These are phyloP conservation scores for Colostygia pectinataria DNA, from an alignment of 2,888 invertebrate genomes.

Conservation along the genomic window DNA sequence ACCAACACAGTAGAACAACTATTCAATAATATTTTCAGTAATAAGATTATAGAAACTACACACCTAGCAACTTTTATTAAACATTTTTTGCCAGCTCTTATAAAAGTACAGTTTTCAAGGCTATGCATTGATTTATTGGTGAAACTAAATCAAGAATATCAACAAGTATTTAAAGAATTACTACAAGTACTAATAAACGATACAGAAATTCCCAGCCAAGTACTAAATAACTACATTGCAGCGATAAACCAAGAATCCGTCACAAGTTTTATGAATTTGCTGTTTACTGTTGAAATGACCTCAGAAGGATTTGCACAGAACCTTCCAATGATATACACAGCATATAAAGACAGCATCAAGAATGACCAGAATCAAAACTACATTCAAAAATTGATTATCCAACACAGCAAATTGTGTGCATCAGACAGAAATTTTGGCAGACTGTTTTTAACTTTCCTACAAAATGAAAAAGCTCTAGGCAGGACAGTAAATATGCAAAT, in stretches of 20 bases:
- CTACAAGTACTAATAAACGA: conserved; percentile 49
- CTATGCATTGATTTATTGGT: conserved; percentile 52
- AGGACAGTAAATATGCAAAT: conserved; percentile 16
- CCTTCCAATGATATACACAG: conserved; percentile 48
- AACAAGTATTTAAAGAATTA: conserved; percentile 41
- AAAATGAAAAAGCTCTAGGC: conserved; percentile 43
- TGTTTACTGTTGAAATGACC: conserved; percentile 43
- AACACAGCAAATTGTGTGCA: conserved; percentile 36
- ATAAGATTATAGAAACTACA: conserved; percentile 24
- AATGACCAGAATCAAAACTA: conserved; percentile 46
- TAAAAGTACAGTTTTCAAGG: conserved; percentile 49
- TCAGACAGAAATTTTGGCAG: conserved; percentile 58
- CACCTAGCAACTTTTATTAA: conserved; percentile 44
- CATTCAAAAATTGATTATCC: conserved; percentile 42
- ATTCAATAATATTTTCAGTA: conserved; percentile 44
- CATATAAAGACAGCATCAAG: conserved; percentile 56
- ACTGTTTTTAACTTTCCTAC: conserved; percentile 53
- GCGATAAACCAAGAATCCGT: conserved; percentile 38
- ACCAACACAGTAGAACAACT: conserved; percentile 45
- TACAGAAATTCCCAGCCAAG: conserved; percentile 40
- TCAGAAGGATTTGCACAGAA: conserved; percentile 49
- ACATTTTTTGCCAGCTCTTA: conserved; percentile 46
- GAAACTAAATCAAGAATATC: conserved; percentile 41
- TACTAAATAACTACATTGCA: conserved; percentile 53
- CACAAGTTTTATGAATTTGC: conserved; percentile 39